Percentiles rank a stretch among this genome's conserved stretches.
Evolutionary conservation across 2,888 invertebrate genomes (phyloP).

Genomic region (Alloscopus bannaensis): DNA sequence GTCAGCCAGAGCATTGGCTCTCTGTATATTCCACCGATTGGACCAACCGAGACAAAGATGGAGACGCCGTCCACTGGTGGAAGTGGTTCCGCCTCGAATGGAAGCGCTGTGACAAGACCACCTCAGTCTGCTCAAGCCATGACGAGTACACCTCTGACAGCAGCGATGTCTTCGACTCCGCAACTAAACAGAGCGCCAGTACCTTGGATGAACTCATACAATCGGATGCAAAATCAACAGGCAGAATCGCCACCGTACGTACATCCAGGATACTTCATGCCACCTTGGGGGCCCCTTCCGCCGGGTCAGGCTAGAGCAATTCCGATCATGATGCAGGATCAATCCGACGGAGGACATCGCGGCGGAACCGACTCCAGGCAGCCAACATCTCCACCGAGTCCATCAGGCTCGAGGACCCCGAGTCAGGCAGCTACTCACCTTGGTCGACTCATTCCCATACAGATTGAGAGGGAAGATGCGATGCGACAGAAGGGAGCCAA

Average conservation of each 20-base stretch:
- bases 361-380: conserved; percentile 71
- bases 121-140: conserved; percentile 48
- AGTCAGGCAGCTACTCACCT: conserved; percentile 64
- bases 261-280: conserved; percentile 63
- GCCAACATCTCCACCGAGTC: conserved; percentile 69
- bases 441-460: conserved; percentile 69
- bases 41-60: conserved; percentile 26
- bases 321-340: conserved; percentile 68
- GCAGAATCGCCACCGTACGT: conserved; percentile 65
- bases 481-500: conserved; percentile 52
- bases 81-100: conserved; percentile 37
- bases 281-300: conserved; percentile 62
- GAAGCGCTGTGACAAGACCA: conserved; percentile 13
- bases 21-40: conserved; percentile 74
- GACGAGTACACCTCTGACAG: conserved; percentile 44
- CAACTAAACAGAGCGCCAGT: conserved; percentile 79
- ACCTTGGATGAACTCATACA: conserved; percentile 78
- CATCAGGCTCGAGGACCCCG: conserved; percentile 69
- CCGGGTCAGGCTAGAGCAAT: conserved; percentile 64
- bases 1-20: conserved; percentile 73
- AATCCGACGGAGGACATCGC: conserved; percentile 45
- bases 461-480: conserved; percentile 73
- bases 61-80: conserved; percentile 1
- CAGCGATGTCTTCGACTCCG: conserved; percentile 71
- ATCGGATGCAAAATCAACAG: conserved; percentile 76